Percentiles rank a stretch among this genome's conserved stretches.
These are phyloP conservation scores for Pheosia tremula DNA, from an alignment of 2,888 invertebrate genomes.

Conservation along the genomic window DNA sequence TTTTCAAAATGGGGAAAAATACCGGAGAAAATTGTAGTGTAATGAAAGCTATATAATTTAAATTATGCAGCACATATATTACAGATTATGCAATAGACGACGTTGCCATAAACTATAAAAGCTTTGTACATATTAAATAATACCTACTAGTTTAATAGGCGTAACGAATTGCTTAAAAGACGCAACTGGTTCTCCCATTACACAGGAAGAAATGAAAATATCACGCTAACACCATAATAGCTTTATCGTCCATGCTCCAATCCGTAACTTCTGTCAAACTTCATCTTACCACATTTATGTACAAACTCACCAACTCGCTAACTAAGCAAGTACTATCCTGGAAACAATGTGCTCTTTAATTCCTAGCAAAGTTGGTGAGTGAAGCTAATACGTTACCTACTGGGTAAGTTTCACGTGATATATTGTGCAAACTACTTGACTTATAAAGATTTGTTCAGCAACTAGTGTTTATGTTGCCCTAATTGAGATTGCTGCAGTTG, in stretches of 20 bases:
- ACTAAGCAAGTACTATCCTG: constrained; percentile 41
- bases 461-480: constrained; percentile 25
- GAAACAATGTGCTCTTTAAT: constrained; percentile 62
- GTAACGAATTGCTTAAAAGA: too few relatives aligned
- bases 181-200: too few relatives aligned
- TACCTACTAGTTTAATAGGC: too few relatives aligned
- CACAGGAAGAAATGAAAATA: too few relatives aligned
- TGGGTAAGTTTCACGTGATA: constrained; percentile 29
- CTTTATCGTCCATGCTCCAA: neutral
- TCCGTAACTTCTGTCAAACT: constrained; percentile 1
- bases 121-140: too few relatives aligned
- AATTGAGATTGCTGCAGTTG: constrained; percentile 13
- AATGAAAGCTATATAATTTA: neutral
- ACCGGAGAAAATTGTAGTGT: constrained; percentile 12
- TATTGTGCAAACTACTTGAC: constrained; percentile 28
- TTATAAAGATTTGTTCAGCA: constrained; percentile 25
- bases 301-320: constrained; percentile 29
- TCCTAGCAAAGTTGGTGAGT: constrained; percentile 46
- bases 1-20: constrained; percentile 19
- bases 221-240: too few relatives aligned
- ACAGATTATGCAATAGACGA: too few relatives aligned
- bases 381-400: constrained; percentile 45
- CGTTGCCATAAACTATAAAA: too few relatives aligned
- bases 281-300: constrained; percentile 9
- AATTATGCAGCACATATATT: too few relatives aligned